These are phyloP conservation scores for Acrocephalus arundinaceus DNA, from an alignment of 2,113 vertebrate species.

Conservation along the genomic window DNA sequence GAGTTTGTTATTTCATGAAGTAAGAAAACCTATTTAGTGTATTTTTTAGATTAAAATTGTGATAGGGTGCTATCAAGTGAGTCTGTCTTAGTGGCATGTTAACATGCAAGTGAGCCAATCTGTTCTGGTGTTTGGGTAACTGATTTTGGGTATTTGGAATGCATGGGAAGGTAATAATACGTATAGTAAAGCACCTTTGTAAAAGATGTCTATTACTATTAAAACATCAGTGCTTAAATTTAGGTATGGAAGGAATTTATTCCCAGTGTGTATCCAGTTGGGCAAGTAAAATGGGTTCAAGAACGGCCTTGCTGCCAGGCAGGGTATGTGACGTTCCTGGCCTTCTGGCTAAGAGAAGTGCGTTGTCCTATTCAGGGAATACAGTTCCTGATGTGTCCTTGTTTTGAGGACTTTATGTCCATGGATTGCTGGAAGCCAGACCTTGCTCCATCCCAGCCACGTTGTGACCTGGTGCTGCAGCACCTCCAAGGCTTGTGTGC, in stretches of 20 bases:
- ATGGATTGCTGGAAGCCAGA: rapidly evolving
- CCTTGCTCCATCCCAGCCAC: background rate
- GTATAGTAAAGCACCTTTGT: background rate
- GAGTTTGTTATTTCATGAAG: background rate
- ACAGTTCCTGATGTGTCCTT: background rate
- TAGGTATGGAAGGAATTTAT: background rate
- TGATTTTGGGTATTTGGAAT: background rate
- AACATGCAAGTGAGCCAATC: background rate
- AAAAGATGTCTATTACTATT: background rate
- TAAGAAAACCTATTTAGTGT: background rate
- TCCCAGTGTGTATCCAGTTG: background rate
- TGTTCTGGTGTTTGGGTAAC: background rate
- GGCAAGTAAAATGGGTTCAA: background rate
- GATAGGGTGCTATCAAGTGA: background rate
- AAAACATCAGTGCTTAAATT: background rate
- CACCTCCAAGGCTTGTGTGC: background rate
- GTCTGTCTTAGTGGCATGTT: background rate
- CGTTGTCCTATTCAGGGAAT: background rate
- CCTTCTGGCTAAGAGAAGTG: background rate
- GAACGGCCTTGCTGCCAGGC: background rate
- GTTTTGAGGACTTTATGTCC: background rate
- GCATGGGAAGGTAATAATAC: background rate
- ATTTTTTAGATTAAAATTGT: background rate
- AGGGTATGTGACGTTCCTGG: background rate
- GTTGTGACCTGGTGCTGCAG: background rate